Base-by-base conservation (phyloP, 2,888 invertebrate species). In the Heterodera filipjevi region DNA sequence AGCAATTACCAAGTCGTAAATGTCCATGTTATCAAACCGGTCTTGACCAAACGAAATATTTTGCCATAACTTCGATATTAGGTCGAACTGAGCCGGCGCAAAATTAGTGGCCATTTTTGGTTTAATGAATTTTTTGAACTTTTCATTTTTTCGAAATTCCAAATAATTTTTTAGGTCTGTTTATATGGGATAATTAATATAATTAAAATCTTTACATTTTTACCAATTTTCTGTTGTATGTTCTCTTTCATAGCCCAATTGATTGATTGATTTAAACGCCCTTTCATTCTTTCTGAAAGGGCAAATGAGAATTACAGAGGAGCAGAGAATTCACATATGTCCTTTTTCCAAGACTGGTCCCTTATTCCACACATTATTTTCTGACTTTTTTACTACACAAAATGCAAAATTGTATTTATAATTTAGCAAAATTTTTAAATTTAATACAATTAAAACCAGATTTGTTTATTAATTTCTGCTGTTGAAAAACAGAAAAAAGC, bases 141-240 rank as follows among this genome's bases (percentile, higher is more conserved):
- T 59, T 59, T n/a, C 12, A 27, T 59, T 59, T n/a, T 59, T 59
- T 59, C 59, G 59, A n/a, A 22, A 59, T 59, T 59, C n/a, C n/a
- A 5, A n/a, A 59, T 59, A 59, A 27, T 27, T n/a, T 27, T 59
- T 8, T 10, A 22, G 6, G 27, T 59, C 59, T 59, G 59, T 27
- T 27, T 59, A n/a, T 8, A 10, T n/a, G 27, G 8, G n/a, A n/a
- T n/a, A n/a, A 59, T 22, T 59, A n/a, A 3, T 8, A 3, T 59
- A 6, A 0, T 10, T 8, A 59, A 59, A 27, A n/a, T 3, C 27
- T n/a, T 59, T 49, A 27, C 3, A 5, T n/a, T 14, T 59, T 59
- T n/a, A 59, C 59, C 59, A 10, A 59, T 59, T 59, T 59, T 59
- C n/a, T 22, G n/a, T 12, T 59, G 59, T 5, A n/a, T 22, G 27